Evolutionary conservation across 2,113 vertebrate genomes (phyloP), one percentile per base, ranked within the genome.

Genomic region (Paralichthys olivaceus): DNA sequence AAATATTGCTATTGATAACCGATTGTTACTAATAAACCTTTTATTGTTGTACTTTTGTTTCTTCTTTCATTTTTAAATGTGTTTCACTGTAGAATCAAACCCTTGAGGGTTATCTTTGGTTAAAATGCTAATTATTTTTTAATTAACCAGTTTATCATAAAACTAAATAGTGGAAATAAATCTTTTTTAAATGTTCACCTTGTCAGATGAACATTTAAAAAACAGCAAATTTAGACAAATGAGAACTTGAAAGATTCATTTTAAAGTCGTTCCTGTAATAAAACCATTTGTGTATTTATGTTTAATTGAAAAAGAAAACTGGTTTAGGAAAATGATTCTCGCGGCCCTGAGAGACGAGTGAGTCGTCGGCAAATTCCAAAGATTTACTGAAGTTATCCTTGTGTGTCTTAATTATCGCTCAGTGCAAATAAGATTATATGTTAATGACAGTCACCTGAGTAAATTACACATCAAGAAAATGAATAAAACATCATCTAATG

Each of bases 21-120:
- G 51, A 12, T 37, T 79, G 53, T 80, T 83, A 83, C 73, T 87
- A 88, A 88, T 86, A 88, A 88, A 90, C 43, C 22, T 6, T 77
- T 66, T 19, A 47, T 47, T 71, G 37, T 26, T 80, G 34, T 25
- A 37, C 13, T 43, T 17, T 20, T 22, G 32, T 28, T 4, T 59
- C 12, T 26, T 32, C 62, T 49, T 57, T 76, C 11, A 25, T 77
- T 34, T 54, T 11, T 11, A 34, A 40, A 40, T 40, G 11, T 3
- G 19, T n/a, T 60, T 60, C 4, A 9, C 51, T 22, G 2, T 54
- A 20, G 43, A 57, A 32, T 26, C 6, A 12, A 58, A 37, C 28
- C 1, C 4, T 43, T n/a, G n/a, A n/a, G n/a, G n/a, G n/a, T n/a
- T n/a, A n/a, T n/a, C n/a, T 57, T 22, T 25, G 20, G 2, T 14